Evolutionary conservation across 2,797 vertebrate genomes (phyloP), one percentile per base, ranked within the genome.

Genomic region (Eulemur rubriventer): DNA sequence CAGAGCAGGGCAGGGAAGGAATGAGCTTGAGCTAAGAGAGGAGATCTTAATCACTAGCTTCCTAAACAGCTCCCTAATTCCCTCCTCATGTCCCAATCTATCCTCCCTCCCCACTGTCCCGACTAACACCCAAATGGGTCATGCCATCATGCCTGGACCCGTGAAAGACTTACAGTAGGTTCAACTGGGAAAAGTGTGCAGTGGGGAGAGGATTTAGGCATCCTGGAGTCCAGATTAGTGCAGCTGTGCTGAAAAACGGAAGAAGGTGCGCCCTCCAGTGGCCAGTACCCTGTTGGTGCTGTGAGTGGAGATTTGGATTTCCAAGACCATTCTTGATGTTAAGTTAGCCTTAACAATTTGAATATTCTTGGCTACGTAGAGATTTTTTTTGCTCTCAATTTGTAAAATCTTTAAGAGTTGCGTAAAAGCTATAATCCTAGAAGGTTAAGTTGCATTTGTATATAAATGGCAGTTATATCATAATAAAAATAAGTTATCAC

Each of bases 401-500:
- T 96, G 38, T 0, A 38, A 87, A 67, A 55, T 89, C 80, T 43
- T 95, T 83, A 82, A 94, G 78, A 82, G 30, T 20, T 96, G 55
- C 35, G 17, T 52, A 73, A 79, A 14, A 91, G 28, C 22, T 94
- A 46, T 59, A 82, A 59, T n/a, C 43, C 33, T 61, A n/a, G 26
- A 78, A 46, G 30, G 13, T 70, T 89, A 80, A 69, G n/a, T 50
- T 8, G 11, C 30, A 55, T 73, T 63, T 83, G 26, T 55, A 73
- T 28, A 30, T 67, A 70, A 91, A 8, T 59, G 81, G 63, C 26
- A 61, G 18, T 55, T 92, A 73, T 67, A 67, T 48, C 63, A 4
- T 63, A 90, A 69, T 67, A 86, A 94, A 82, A 92, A 95, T 73
- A 88, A 79, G 17, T 92, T 55, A 72, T 67, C 22, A 46, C 24